Percentiles rank a stretch among this genome's conserved stretches.
Conservation (phyloP, 2,888 invertebrate genomes). For the Papilio gigon region DNA sequence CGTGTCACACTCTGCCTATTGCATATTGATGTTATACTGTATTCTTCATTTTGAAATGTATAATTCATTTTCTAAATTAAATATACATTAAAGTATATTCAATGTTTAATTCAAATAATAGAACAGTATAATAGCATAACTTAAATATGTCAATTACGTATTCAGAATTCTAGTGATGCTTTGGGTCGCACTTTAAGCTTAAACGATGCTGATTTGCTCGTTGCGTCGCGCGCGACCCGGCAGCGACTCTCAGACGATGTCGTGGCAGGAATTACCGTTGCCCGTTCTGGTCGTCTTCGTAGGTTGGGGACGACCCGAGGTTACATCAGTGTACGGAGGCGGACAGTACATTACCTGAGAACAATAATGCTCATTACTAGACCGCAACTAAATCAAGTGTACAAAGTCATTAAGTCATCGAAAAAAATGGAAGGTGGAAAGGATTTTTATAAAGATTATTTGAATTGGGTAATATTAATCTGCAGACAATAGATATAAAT, state of each 20-base stretch:
- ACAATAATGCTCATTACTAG: conserved; percentile 41
- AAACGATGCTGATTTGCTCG: conserved; percentile 70
- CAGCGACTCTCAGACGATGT: conserved; percentile 77
- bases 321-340: conserved; percentile 72
- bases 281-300: conserved; percentile 88
- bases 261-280: conserved; percentile 85
- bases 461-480: not conserved
- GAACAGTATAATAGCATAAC: not conserved
- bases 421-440: no score
- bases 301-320: conserved; percentile 77
- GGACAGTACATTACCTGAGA: conserved; percentile 83
- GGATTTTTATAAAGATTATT: not conserved
- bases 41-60: not conserved
- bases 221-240: conserved; percentile 62
- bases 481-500: not conserved
- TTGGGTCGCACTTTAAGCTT: conserved; percentile 42
- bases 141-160: conserved; percentile 23
- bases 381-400: not conserved
- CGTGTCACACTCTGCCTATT: not conserved
- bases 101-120: not conserved
- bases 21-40: not conserved
- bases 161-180: not conserved
- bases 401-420: no score
- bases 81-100: not conserved
- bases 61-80: not conserved